Evolutionary conservation across 2,113 vertebrate species (phyloP).

Genomic region (Litocranius walleri): DNA sequence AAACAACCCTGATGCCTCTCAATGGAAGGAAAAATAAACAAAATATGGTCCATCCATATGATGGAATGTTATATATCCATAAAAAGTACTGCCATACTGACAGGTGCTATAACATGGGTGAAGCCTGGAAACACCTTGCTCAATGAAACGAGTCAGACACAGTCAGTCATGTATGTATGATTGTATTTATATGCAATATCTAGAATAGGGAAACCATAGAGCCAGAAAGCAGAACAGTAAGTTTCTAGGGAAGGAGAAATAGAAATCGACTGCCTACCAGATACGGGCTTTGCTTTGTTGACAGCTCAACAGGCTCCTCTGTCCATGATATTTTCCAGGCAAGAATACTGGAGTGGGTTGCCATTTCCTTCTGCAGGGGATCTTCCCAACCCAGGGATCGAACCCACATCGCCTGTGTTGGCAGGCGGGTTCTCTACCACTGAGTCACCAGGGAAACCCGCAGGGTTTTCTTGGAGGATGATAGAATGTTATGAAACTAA

Average conservation of each 20-base stretch:
- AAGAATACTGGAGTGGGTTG: background rate
- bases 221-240: background rate
- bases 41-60: background rate
- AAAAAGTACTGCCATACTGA: background rate
- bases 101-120: fast-evolving
- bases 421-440: background rate
- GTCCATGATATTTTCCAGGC: background rate
- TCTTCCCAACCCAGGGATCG: background rate
- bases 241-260: background rate
- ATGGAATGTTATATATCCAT: background rate
- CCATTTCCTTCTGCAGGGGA: background rate
- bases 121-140: background rate
- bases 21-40: background rate
- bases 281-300: background rate
- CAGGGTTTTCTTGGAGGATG: background rate
- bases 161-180: fast-evolving
- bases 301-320: background rate
- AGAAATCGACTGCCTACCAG: background rate
- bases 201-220: background rate
- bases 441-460: background rate
- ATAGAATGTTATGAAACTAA: background rate
- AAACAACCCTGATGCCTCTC: background rate
- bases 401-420: fast-evolving
- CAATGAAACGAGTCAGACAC: background rate
- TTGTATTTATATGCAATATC: background rate